Percentiles rank a stretch among this genome's conserved stretches.
Evolutionary conservation across 2,888 invertebrate species (phyloP).

Genomic region (Linyphia triangularis): DNA sequence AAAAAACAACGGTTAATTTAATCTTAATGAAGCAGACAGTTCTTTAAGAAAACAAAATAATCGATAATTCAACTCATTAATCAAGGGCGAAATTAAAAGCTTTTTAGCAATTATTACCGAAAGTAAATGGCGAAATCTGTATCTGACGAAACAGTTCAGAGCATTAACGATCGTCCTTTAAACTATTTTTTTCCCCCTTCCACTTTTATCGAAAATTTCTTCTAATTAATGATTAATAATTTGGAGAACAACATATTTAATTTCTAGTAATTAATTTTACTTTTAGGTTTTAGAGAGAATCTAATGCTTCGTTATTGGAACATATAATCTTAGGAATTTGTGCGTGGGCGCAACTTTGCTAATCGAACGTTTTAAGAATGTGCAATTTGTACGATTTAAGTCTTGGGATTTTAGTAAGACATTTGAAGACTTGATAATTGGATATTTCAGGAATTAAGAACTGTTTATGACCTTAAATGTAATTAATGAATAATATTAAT

Average conservation of each 20-base stretch:
- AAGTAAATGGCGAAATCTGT: conserved; percentile 41
- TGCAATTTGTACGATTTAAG: background rate
- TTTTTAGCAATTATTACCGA: conserved; percentile 60
- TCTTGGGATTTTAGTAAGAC: background rate
- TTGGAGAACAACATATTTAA: conserved; percentile 63
- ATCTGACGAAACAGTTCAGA: conserved; percentile 36
- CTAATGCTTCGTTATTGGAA: background rate
- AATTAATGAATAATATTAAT: background rate
- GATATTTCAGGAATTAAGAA: background rate
- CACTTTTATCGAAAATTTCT: conserved; percentile 41
- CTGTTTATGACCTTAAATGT: background rate
- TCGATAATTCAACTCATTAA: conserved; percentile 69
- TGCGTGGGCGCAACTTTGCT: background rate
- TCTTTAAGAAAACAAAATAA: conserved; percentile 48
- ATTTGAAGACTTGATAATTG: background rate
- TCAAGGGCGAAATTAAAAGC: conserved; percentile 64
- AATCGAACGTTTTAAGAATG: background rate
- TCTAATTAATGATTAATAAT: conserved; percentile 72
- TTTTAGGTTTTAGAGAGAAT: conserved; percentile 8
- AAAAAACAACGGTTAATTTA: conserved; percentile 53
- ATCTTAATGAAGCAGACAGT: conserved; percentile 66
- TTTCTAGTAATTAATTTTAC: conserved; percentile 46
- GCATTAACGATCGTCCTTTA: conserved; percentile 31
- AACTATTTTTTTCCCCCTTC: background rate
- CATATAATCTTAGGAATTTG: background rate